These are phyloP conservation scores for Ferrisia virgata DNA, from an alignment of 2,888 invertebrate genomes.

Conservation along the genomic window DNA sequence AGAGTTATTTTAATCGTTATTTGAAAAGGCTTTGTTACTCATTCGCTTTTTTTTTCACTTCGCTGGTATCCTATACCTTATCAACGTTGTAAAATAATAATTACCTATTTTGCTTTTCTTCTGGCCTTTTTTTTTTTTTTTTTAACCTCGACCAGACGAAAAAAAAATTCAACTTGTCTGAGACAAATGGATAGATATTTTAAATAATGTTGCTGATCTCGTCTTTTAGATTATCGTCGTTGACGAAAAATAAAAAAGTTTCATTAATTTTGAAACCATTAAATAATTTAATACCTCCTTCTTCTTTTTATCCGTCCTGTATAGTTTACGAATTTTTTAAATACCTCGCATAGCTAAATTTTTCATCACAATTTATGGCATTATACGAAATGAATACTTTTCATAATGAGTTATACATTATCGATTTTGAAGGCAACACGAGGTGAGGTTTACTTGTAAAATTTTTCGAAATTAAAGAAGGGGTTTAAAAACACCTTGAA, in stretches of 20 bases:
- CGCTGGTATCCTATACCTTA: not conserved
- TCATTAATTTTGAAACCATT: not conserved
- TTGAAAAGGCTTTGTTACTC: constrained; percentile 27
- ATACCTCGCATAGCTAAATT: not conserved
- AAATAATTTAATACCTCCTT: not conserved
- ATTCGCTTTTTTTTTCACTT: not conserved
- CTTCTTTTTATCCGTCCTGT: not conserved
- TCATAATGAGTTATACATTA: too few relatives aligned
- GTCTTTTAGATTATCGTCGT: not conserved
- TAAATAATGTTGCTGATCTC: not conserved
- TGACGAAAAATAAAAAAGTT: not conserved
- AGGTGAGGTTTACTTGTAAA: too few relatives aligned
- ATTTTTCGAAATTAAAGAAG: too few relatives aligned
- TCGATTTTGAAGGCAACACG: too few relatives aligned
- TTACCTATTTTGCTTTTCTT: not conserved
- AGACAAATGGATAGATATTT: not conserved
- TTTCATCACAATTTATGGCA: too few relatives aligned
- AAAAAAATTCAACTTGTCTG: not conserved
- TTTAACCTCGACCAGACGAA: not conserved
- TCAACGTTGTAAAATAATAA: not conserved
- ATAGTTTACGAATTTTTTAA: not conserved
- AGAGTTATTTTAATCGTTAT: constrained; percentile 30
- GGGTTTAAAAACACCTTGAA: too few relatives aligned
- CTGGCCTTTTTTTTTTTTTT: not conserved
- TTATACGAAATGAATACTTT: too few relatives aligned